Evolutionary conservation across 2,888 invertebrate genomes (phyloP), one percentile per base, ranked within the genome.

Genomic region (Galeruca laticollis): DNA sequence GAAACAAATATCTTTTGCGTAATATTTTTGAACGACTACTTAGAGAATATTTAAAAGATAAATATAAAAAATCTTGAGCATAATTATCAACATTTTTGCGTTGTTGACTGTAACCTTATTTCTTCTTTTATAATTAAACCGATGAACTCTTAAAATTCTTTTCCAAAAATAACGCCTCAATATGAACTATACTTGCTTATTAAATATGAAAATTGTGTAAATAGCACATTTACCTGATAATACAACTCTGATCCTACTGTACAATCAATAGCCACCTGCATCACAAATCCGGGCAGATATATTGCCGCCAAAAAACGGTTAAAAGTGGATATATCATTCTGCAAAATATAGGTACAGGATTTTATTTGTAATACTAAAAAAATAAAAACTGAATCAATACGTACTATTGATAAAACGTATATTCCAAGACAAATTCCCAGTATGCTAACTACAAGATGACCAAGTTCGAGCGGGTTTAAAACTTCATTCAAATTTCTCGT

Each of bases 381-480:
- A 51, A 21, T 10, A n/a, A n/a, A n/a, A n/a, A n/a, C n/a, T n/a
- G n/a, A n/a, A 51, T 21, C 8, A 51, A 11, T 51, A 52, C 52
- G 13, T 63, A 63, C 62, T 21, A 51, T 63, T 15, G 63, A 63
- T 15, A 54, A 26, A 6, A 63, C 35, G 6, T 40, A 63, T 26
- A 20, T 26, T 52, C 63, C 63, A 52, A 63, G 20, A 9, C 63
- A 52, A n/a, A 54, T 54, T 35, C 63, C 63, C 31, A 52, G 20
- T 15, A 63, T 13, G 13, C 54, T 54, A 8, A 52, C 9, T 51
- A 63, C 11, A 5, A 63, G 35, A 20, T 63, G 37, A 13, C 63
- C 63, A 15, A 63, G 15, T 40, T 52, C 63, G 10, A 63, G 5
- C 8, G 63, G 63, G 21, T 21, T 63, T 1, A 63, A 54, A 1